Evolutionary conservation across 2,797 vertebrate species (phyloP).

Genomic region (Coreius guichenoti): DNA sequence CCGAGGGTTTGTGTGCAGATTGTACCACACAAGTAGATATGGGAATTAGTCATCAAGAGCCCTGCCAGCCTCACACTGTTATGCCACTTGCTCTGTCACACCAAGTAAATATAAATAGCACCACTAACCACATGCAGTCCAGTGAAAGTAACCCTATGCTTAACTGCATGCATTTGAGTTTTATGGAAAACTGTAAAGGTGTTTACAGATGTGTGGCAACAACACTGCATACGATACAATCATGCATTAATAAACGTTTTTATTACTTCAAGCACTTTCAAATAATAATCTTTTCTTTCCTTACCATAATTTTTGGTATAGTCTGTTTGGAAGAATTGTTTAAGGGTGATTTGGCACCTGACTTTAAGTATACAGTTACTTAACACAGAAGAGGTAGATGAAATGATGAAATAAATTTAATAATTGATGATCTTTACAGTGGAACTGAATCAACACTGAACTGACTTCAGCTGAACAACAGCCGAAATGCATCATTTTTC

Average conservation of each 20-base stretch:
- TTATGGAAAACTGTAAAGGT: conserved; percentile 30
- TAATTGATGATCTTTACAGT: too few species aligned
- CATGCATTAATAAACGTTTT: background rate
- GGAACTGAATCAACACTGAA: too few species aligned
- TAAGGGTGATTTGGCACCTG: background rate
- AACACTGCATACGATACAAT: conserved; percentile 22
- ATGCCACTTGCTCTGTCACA: conserved; percentile 52
- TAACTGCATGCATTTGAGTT: conserved; percentile 36
- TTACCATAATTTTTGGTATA: background rate
- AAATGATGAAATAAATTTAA: too few species aligned
- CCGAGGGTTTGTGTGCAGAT: conserved; percentile 29
- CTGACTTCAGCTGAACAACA: too few species aligned
- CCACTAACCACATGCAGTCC: conserved; percentile 36
- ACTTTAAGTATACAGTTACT: background rate
- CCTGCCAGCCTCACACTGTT: conserved; percentile 50
- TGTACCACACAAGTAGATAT: conserved; percentile 52
- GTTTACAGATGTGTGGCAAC: conserved; percentile 29
- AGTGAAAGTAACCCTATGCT: conserved; percentile 29
- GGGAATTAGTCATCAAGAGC: conserved; percentile 53
- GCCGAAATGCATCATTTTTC: too few species aligned
- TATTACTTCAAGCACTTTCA: background rate
- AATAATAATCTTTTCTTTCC: background rate
- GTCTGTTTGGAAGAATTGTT: background rate
- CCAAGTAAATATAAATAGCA: conserved; percentile 52
- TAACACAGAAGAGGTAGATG: background rate